Conservation (phyloP, 2,888 invertebrate genomes). For the Dasypogon diadema region DNA sequence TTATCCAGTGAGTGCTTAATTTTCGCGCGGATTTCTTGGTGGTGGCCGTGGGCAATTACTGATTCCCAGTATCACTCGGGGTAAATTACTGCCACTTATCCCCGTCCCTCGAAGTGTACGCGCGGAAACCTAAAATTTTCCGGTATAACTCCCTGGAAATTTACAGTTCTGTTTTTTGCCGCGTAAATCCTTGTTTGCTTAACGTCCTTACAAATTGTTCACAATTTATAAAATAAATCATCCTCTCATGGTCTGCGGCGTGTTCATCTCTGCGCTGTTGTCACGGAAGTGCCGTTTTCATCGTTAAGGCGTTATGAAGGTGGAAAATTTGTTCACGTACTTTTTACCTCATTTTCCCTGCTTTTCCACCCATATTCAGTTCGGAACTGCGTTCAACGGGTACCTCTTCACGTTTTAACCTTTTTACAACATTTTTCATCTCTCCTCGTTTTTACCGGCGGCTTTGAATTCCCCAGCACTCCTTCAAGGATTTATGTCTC, state of each 20-base stretch:
- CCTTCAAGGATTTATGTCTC: slow-evolving; percentile 39
- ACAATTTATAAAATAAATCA: slow-evolving; percentile 57
- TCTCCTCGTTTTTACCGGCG: slow-evolving; percentile 1
- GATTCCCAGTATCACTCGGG: slow-evolving; percentile 20
- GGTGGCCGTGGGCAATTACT: slow-evolving; percentile 11
- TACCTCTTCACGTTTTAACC: slow-evolving; percentile 48
- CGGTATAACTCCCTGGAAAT: slow-evolving; percentile 2
- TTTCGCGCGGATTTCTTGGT: background rate
- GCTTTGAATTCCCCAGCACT: slow-evolving; percentile 49
- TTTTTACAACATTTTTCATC: slow-evolving; percentile 50
- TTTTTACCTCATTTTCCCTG: slow-evolving; percentile 22
- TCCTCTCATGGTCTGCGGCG: slow-evolving; percentile 44
- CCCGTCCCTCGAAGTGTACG: background rate
- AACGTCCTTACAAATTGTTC: slow-evolving; percentile 56
- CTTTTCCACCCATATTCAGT: slow-evolving; percentile 16
- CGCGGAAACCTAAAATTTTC: background rate
- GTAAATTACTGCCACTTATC: slow-evolving; percentile 43
- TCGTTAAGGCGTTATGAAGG: slow-evolving; percentile 36
- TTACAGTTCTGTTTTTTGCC: slow-evolving; percentile 10
- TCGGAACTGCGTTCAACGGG: background rate
- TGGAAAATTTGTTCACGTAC: slow-evolving; percentile 40
- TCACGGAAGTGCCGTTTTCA: slow-evolving; percentile 6
- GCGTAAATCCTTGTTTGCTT: slow-evolving; percentile 55
- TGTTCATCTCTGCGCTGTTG: background rate
- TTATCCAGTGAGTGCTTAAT: slow-evolving; percentile 4